Percentiles rank a stretch among this genome's conserved stretches.
phyloP scores from a whole-genome alignment of 2,888 invertebrate species.

The Ornithoptera alexandrae region DNA sequence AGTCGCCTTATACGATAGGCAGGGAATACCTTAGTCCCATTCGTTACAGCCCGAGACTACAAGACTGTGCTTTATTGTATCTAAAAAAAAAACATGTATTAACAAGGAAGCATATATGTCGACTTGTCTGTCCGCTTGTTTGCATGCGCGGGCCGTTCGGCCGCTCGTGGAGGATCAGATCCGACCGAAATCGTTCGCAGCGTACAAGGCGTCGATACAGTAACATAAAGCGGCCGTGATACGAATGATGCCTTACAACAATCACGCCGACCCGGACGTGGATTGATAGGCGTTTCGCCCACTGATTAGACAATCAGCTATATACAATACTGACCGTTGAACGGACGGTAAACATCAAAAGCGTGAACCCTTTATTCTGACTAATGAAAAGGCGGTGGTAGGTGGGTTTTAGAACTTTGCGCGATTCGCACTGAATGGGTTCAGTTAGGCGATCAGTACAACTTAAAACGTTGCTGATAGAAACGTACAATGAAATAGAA shows the following conservation, averaged over 20 bases:
- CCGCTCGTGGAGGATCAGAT: conserved; percentile 56
- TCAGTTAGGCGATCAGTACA: conserved; percentile 5
- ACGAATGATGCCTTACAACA: conserved; percentile 50
- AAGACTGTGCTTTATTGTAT: no score
- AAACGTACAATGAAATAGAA: neutral
- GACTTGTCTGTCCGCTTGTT: conserved; percentile 42
- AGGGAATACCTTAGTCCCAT: no score
- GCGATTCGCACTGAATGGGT: conserved; percentile 11
- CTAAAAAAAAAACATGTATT: no score
- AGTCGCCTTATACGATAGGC: no score
- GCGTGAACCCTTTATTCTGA: conserved; percentile 9
- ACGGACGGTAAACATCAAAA: conserved; percentile 25
- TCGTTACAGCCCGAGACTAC: no score
- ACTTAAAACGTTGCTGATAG: conserved; percentile 11
- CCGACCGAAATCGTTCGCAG: conserved; percentile 56
- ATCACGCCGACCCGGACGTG: conserved; percentile 57
- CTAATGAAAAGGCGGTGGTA: conserved; percentile 19
- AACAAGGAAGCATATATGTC: conserved; percentile 39
- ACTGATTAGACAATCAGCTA: conserved; percentile 26
- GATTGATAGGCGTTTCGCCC: conserved; percentile 30
- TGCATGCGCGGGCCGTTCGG: conserved; percentile 48
- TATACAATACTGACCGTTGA: conserved; percentile 18
- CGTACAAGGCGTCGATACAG: conserved; percentile 69
- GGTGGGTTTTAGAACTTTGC: conserved; percentile 13
- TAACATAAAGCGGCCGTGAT: conserved; percentile 56